A percentile compares a stretch with the other conserved stretches of the same genome.
These are phyloP conservation scores for Mus musculus DNA, from an alignment of 2,113 vertebrate genomes.

Conservation along the genomic window GRCm39 chr2:31693001-31693500, in stretches of 20 bases:
- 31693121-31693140: conserved; percentile 65
- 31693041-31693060: conserved; percentile 42
- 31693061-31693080: conserved; percentile 30
- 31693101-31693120: not conserved
- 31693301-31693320: conserved; percentile 82
- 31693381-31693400: conserved; percentile 81
- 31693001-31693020: conserved; percentile 38
- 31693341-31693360: conserved; percentile 87
- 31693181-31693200: conserved; percentile 70
- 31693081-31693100: conserved; percentile 11
- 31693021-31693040: conserved; percentile 1
- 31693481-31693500: conserved; percentile 83
- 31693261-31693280: conserved; percentile 46
- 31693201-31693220: conserved; percentile 70
- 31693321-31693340: conserved; percentile 86
- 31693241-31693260: conserved; percentile 82
- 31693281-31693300: conserved; percentile 62
- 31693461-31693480: conserved; percentile 86
- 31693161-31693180: conserved; percentile 64
- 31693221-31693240: conserved; percentile 58
- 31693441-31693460: conserved; percentile 74
- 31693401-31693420: conserved; percentile 85
- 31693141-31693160: conserved; percentile 55
- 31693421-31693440: conserved; percentile 80
- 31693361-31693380: conserved; percentile 86